These are phyloP conservation scores for Poeciliopsis retropinna DNA, from an alignment of 2,113 vertebrate species.

Conservation along the genomic window DNA sequence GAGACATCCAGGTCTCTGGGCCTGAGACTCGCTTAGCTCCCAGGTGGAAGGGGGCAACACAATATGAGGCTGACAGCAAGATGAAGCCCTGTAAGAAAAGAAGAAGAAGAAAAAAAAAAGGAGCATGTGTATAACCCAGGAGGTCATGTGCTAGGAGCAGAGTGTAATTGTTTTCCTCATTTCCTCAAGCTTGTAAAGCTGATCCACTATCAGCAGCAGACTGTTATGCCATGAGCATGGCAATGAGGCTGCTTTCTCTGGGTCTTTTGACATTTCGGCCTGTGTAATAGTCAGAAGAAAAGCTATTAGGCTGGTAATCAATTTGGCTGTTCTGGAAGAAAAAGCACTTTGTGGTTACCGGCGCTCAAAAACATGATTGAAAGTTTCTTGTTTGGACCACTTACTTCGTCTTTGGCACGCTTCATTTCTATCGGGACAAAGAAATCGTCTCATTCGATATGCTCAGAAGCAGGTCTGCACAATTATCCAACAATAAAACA, in stretches of 20 bases:
- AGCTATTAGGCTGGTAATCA: constrained; percentile 76
- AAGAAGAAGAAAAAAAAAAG: constrained; percentile 5
- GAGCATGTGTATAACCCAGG: constrained; percentile 43
- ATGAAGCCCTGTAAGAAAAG: constrained; percentile 41
- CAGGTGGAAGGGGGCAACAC: constrained; percentile 55
- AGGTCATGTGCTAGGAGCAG: constrained; percentile 50
- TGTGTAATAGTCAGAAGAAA: constrained; percentile 70
- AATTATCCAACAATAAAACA: constrained; percentile 21
- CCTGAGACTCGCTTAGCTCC: constrained; percentile 36
- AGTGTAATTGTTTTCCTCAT: constrained; percentile 74
- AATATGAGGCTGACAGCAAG: constrained; percentile 43
- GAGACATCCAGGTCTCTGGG: constrained; percentile 66
- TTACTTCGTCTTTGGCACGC: constrained; percentile 44
- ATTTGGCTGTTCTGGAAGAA: constrained; percentile 64
- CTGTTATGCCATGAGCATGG: constrained; percentile 60
- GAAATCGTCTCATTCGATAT: constrained; percentile 41
- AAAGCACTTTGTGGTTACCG: constrained; percentile 49
- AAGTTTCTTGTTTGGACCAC: constrained; percentile 65
- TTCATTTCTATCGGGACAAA: constrained; percentile 64
- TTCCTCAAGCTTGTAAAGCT: constrained; percentile 67
- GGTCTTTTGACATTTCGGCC: constrained; percentile 72
- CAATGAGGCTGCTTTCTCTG: constrained; percentile 69
- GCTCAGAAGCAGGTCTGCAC: constrained; percentile 51
- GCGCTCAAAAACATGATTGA: constrained; percentile 61
- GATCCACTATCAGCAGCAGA: constrained; percentile 65